A percentile compares a stretch with the other conserved stretches of the same genome.
Conservation (phyloP, 2,888 invertebrate species). For the Aleiodes testaceus region DNA sequence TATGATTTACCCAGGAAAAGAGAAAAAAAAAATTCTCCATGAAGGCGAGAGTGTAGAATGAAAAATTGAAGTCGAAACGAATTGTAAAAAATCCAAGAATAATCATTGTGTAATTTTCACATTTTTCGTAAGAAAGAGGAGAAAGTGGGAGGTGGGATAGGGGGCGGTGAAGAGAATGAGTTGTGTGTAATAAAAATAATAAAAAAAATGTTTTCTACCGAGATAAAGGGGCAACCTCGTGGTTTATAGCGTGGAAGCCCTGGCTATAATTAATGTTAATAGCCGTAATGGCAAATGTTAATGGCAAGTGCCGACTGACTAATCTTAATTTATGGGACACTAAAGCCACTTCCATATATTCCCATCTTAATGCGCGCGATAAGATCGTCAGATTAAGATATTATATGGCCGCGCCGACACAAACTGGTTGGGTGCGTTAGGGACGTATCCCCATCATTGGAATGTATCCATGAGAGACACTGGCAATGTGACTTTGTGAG, state of each 20-base stretch:
- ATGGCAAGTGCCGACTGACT: slow-evolving; percentile 65
- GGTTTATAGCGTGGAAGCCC: slow-evolving; percentile 53
- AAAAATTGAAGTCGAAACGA: slow-evolving; percentile 4
- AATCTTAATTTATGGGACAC: slow-evolving; percentile 65
- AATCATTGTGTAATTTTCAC: not conserved
- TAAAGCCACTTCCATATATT: slow-evolving; percentile 63
- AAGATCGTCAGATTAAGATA: slow-evolving; percentile 66
- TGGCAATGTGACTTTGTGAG: not conserved
- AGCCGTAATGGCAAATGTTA: slow-evolving; percentile 65
- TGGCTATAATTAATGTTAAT: slow-evolving; percentile 64
- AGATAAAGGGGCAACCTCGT: slow-evolving; percentile 39
- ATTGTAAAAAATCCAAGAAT: not conserved
- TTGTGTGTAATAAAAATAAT: slow-evolving; percentile 18
- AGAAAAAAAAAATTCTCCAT: not conserved
- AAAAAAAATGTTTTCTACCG: slow-evolving; percentile 15
- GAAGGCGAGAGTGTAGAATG: not conserved
- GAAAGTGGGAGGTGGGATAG: too few relatives aligned
- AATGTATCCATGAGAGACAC: slow-evolving; percentile 46
- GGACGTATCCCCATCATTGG: slow-evolving; percentile 35
- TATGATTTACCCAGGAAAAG: not conserved
- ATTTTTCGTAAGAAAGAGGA: not conserved
- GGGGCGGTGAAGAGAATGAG: too few relatives aligned
- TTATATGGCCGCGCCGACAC: slow-evolving; percentile 60
- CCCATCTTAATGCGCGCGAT: slow-evolving; percentile 60
- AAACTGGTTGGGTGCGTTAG: slow-evolving; percentile 54